Percentiles rank a stretch among this genome's conserved stretches.
These are phyloP conservation scores for Meloidogyne chitwoodi DNA, from an alignment of 1,140 invertebrate genomes.

Conservation along the genomic window DNA sequence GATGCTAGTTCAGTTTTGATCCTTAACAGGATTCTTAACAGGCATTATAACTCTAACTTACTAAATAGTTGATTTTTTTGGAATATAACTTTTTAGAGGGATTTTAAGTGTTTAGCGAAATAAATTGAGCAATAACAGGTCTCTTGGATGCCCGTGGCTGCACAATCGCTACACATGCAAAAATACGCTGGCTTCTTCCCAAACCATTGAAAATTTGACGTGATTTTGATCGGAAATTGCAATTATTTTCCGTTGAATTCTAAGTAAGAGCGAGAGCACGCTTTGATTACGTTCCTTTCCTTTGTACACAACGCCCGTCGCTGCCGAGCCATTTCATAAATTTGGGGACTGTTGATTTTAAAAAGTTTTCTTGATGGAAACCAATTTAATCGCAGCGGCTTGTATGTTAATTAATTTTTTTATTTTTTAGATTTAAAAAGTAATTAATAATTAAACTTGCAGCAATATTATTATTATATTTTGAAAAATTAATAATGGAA, in stretches of 20 bases:
- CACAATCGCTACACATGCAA: slow-evolving; percentile 74
- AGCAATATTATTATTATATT: no score
- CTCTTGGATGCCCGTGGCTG: slow-evolving; percentile 67
- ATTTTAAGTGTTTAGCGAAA: slow-evolving; percentile 67
- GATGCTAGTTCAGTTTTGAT: slow-evolving; percentile 59
- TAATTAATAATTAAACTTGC: no score
- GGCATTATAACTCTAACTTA: slow-evolving; percentile 65
- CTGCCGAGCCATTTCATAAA: slow-evolving; percentile 77
- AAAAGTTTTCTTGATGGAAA: slow-evolving; percentile 66
- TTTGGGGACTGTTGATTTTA: slow-evolving; percentile 68
- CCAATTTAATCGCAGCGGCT: slow-evolving; percentile 72
- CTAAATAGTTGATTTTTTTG: slow-evolving; percentile 67
- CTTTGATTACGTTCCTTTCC: slow-evolving; percentile 80
- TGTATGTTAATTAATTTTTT: no score
- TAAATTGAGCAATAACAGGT: slow-evolving; percentile 80
- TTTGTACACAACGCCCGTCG: slow-evolving; percentile 84
- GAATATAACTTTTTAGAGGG: slow-evolving; percentile 69
- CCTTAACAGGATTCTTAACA: slow-evolving; percentile 62
- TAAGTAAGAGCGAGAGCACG: slow-evolving; percentile 78
- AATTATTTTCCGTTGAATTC: slow-evolving; percentile 80
- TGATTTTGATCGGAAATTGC: slow-evolving; percentile 77
- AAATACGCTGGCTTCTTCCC: slow-evolving; percentile 67
- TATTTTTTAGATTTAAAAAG: no score
- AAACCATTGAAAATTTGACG: slow-evolving; percentile 74
- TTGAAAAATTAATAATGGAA: no score